Percentiles rank a stretch among this genome's conserved stretches.
These are phyloP conservation scores for Coleophora deauratella DNA, from an alignment of 2,888 invertebrate genomes.

Conservation along the genomic window DNA sequence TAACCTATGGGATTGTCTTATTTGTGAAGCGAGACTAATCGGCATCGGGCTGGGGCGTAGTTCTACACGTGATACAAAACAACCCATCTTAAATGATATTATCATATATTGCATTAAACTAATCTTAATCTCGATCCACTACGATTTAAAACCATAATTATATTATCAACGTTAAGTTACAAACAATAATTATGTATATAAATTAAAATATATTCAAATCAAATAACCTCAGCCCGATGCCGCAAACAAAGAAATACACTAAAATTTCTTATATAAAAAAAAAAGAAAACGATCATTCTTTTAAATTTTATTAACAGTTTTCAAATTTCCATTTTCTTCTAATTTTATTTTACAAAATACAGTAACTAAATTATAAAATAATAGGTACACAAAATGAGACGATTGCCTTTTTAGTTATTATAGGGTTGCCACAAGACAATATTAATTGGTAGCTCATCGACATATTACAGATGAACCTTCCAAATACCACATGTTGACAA, in stretches of 20 bases:
- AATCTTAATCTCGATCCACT: constrained; percentile 12
- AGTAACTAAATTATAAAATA: constrained; percentile 22
- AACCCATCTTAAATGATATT: constrained; percentile 1
- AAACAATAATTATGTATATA: too few relatives aligned
- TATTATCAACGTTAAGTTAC: background rate
- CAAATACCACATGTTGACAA: too few relatives aligned
- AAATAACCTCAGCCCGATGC: constrained; percentile 17
- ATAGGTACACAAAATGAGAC: constrained; percentile 24
- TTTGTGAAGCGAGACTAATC: constrained; percentile 26
- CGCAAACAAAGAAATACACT: constrained; percentile 25
- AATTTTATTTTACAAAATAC: constrained; percentile 34
- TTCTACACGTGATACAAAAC: constrained; percentile 14
- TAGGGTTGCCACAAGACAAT: background rate
- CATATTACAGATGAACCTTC: too few relatives aligned
- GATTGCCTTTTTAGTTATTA: constrained; percentile 12
- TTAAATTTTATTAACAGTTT: constrained; percentile 23
- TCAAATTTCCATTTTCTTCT: constrained; percentile 28
- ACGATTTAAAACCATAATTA: constrained; percentile 8
- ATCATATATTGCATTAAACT: constrained; percentile 11
- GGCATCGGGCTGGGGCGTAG: constrained; percentile 22
- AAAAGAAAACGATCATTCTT: constrained; percentile 38
- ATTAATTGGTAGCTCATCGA: too few relatives aligned
- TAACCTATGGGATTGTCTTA: constrained; percentile 44
- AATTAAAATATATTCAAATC: constrained; percentile 6
- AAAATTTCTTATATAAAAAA: constrained; percentile 35